phyloP scores from a whole-genome alignment of 2,888 invertebrate species.

The Noctua fimbriata region DNA sequence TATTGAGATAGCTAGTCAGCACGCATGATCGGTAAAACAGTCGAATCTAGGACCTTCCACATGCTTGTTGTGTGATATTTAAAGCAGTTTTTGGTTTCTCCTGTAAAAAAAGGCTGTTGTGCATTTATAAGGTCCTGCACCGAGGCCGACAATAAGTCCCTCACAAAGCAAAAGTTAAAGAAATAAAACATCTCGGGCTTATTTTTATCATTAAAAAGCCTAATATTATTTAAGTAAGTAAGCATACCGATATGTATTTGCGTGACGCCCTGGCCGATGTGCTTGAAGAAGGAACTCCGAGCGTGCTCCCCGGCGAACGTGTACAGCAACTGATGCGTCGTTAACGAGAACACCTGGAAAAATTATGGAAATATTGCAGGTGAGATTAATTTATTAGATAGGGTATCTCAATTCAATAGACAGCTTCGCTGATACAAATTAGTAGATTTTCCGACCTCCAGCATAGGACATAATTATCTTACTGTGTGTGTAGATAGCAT shows the following conservation, averaged over 20 bases:
- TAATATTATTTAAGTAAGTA: background rate
- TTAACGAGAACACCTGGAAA: slow-evolving; percentile 97
- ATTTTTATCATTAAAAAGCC: background rate
- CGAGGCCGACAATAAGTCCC: background rate
- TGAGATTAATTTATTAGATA: slow-evolving; percentile 1
- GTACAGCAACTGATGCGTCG: slow-evolving; percentile 96
- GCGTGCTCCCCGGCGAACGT: slow-evolving; percentile 98
- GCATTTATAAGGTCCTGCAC: background rate
- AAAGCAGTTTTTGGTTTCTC: too few relatives aligned
- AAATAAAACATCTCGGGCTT: background rate
- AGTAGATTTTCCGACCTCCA: background rate
- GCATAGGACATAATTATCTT: background rate
- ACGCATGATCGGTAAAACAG: background rate
- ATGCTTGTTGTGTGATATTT: too few relatives aligned
- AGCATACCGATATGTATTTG: slow-evolving; percentile 94
- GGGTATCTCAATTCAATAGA: background rate
- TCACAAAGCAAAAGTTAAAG: rapidly evolving
- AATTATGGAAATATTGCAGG: background rate
- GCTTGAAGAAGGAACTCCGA: slow-evolving; percentile 98
- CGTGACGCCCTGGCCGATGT: slow-evolving; percentile 98
- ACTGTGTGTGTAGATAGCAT: too few relatives aligned
- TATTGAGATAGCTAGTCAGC: background rate
- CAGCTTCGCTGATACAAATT: background rate
- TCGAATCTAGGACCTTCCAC: too few relatives aligned
- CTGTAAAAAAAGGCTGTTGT: background rate